phyloP scores from a whole-genome alignment of 1,140 invertebrate genomes.

The fruit fly (Drosophila melanogaster) region Release_6_plus_ISO1_MT NC_004354.4:7840501-7841000 shows the following conservation, averaged over 20 bases:
- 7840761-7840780: constrained; percentile 26
- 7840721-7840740: constrained; percentile 1
- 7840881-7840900: constrained; percentile 17
- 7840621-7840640: constrained; percentile 53
- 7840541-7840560: constrained; percentile 63
- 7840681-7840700: constrained; percentile 3
- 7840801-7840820: constrained; percentile 1
- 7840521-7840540: constrained; percentile 64
- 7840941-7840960: background rate
- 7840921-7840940: constrained; percentile 12
- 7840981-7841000: background rate
- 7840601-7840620: constrained; percentile 32
- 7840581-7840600: constrained; percentile 33
- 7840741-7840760: constrained; percentile 29
- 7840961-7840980: background rate
- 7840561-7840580: constrained; percentile 61
- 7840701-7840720: constrained; percentile 3
- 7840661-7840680: constrained; percentile 14
- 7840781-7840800: constrained; percentile 10
- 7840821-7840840: constrained; percentile 10
- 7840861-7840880: background rate
- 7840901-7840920: constrained; percentile 18
- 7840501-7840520: constrained; percentile 61
- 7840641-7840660: constrained; percentile 19
- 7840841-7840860: constrained; percentile 14